A percentile compares a stretch with the other conserved stretches of the same genome.
Evolutionary conservation across 2,888 invertebrate species (phyloP).

Genomic region (Drosophila nr. medialis): DNA sequence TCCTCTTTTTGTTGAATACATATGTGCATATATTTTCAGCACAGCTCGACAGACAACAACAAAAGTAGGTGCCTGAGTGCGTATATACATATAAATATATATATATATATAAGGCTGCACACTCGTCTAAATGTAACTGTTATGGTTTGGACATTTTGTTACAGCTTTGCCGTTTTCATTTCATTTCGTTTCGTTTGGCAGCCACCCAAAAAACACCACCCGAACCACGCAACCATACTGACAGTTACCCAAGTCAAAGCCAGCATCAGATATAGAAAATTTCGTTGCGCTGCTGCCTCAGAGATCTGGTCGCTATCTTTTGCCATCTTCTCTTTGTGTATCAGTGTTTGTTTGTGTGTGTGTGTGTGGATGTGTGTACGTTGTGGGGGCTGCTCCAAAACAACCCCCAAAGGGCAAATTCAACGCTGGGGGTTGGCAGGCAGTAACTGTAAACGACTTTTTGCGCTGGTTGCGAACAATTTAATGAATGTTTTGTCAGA

Average conservation of each 20-base stretch:
- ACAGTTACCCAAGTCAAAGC: slow-evolving; percentile 59
- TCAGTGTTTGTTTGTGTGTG: slow-evolving; percentile 22
- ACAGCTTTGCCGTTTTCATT: slow-evolving; percentile 38
- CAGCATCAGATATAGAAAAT: slow-evolving; percentile 79
- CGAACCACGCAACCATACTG: slow-evolving; percentile 13
- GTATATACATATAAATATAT: neutral
- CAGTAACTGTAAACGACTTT: slow-evolving; percentile 46
- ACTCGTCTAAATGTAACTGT: slow-evolving; percentile 68
- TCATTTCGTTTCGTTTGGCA: slow-evolving; percentile 32
- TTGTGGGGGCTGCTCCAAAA: slow-evolving; percentile 64
- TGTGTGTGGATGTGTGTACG: slow-evolving; percentile 17
- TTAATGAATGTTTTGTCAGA: slow-evolving; percentile 81
- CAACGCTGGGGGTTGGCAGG: slow-evolving; percentile 58
- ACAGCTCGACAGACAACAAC: slow-evolving; percentile 7
- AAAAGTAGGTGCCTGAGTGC: slow-evolving; percentile 5
- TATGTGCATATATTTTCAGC: neutral
- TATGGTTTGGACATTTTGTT: slow-evolving; percentile 66
- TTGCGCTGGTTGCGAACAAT: slow-evolving; percentile 64
- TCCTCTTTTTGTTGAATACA: slow-evolving; percentile 11
- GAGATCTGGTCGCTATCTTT: slow-evolving; percentile 74
- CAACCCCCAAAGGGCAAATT: slow-evolving; percentile 71
- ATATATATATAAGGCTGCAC: slow-evolving; percentile 9
- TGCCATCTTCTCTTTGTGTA: slow-evolving; percentile 68
- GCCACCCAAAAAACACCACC: slow-evolving; percentile 19
- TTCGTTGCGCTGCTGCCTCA: slow-evolving; percentile 64